Conservation (phyloP, 2,888 invertebrate species). For the Ectobius pallidus region DNA sequence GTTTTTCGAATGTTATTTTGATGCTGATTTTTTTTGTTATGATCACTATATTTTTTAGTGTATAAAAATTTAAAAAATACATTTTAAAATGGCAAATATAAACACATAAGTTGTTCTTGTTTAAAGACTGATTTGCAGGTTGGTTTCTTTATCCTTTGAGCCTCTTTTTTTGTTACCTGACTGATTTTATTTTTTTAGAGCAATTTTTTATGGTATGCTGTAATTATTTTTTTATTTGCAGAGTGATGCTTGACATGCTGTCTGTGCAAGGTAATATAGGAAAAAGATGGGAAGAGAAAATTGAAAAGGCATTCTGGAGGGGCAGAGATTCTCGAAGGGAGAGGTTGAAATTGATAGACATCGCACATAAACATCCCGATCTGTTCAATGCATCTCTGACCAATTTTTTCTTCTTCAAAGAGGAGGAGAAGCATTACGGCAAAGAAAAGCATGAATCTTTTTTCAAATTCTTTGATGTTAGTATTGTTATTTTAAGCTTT, state of each 20-base stretch:
- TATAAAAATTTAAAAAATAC: no score
- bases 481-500: constrained; percentile 49
- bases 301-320: constrained; percentile 83
- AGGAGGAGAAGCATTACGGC: constrained; percentile 84
- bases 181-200: no score
- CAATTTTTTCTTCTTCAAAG: constrained; percentile 93
- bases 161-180: no score
- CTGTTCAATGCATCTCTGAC: constrained; percentile 91
- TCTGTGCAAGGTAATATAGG: constrained; percentile 85
- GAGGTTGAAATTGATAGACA: constrained; percentile 79
- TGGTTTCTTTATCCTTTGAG: no score
- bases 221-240: constrained; percentile 55
- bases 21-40: no score
- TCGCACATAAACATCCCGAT: constrained; percentile 76
- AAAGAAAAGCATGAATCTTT: constrained; percentile 85
- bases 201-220: no score
- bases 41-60: no score
- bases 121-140: no score
- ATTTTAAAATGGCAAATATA: no score
- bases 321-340: constrained; percentile 91
- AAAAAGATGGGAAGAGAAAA: constrained; percentile 74
- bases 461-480: constrained; percentile 92
- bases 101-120: no score
- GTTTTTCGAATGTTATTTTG: no score
- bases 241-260: constrained; percentile 87